Percentiles rank a stretch among this genome's conserved stretches.
These are phyloP conservation scores for Campopleginae sp. DNA, from an alignment of 2,888 invertebrate species.

Conservation along the genomic window DNA sequence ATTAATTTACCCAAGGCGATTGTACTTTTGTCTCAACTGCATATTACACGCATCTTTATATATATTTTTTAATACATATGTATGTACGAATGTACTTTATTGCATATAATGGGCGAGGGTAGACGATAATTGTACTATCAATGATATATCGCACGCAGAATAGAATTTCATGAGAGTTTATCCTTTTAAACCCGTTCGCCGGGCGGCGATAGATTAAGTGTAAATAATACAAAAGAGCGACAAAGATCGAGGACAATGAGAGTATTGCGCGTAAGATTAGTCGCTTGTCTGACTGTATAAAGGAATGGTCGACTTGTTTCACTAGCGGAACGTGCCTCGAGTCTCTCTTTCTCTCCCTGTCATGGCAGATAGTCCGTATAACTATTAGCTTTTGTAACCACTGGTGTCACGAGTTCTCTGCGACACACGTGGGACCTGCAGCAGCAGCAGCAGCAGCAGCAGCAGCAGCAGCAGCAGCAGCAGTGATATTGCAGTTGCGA, in stretches of 20 bases:
- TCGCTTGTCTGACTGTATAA: constrained; percentile 61
- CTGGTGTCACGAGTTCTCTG: constrained; percentile 46
- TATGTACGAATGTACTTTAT: constrained; percentile 26
- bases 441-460: constrained; percentile 26
- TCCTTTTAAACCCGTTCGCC: constrained; percentile 29
- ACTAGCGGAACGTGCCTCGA: constrained; percentile 62
- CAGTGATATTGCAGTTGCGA: constrained; percentile 33
- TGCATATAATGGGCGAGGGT: constrained; percentile 16
- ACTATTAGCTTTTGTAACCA: constrained; percentile 20
- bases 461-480: constrained; percentile 24
- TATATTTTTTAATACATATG: background rate
- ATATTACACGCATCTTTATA: background rate
- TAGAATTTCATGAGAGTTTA: constrained; percentile 49
- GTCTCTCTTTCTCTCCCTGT: constrained; percentile 22
- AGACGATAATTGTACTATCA: constrained; percentile 36
- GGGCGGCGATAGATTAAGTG: constrained; percentile 41
- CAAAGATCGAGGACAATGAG: constrained; percentile 62
- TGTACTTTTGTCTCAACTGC: background rate
- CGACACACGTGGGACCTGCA: constrained; percentile 49
- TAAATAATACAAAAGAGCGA: constrained; percentile 25
- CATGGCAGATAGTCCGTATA: background rate
- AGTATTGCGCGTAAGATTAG: constrained; percentile 57
- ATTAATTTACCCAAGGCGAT: constrained; percentile 46
- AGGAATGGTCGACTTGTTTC: constrained; percentile 62
- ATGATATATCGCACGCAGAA: constrained; percentile 30